Base-by-base conservation (phyloP, 2,797 vertebrate species). In the Takifugu rubripes region DNA sequence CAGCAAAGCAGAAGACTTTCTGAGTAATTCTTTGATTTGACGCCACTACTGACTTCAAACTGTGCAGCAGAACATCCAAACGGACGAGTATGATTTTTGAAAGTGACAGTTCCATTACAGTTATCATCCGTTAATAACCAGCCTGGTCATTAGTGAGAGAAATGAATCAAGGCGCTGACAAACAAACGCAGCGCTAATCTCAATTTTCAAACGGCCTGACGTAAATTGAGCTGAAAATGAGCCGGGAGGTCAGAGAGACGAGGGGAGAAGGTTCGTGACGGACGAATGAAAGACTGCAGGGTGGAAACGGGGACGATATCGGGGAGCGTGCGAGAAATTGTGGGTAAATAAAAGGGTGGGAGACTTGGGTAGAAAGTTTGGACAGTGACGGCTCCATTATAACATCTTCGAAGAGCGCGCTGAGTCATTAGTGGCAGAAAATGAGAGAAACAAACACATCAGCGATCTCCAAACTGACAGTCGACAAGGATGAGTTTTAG, bases 121-220 rank as follows among this genome's bases (percentile, higher is more conserved):
- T 64, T 43, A 71, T 78, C 75, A 74, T 81, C 72, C 74, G 74
- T 86, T 83, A 82, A 81, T 79, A 78, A 74, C 64, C 62, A 64
- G 59, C 67, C 56, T 25, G 36, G 64, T 79, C 77, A 78, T 86
- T 83, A 84, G 67, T 52, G 75, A 72, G 72, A 81, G 75, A 83
- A 84, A 84, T 81, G 76, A 81, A 71, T 74, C 68, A 63, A 48
- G 66, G 45, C 42, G 3, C 54, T 69, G 62, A 81, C 80, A 84
- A 84, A 85, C 74, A 83, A 81, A 85, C 77, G 73, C 73, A 70
- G 56, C 55, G 68, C 74, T 79, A 77, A 83, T 84, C 76, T 75
- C 60, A 16, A 57, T 51, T 76, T 70, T 78, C 61, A 66, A 73
- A 53, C 46, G 72, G 16, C 43, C 25, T 3, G 12, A 70, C 72